phyloP scores from a whole-genome alignment of 2,888 invertebrate species.

The Ophioninae sp. region DNA sequence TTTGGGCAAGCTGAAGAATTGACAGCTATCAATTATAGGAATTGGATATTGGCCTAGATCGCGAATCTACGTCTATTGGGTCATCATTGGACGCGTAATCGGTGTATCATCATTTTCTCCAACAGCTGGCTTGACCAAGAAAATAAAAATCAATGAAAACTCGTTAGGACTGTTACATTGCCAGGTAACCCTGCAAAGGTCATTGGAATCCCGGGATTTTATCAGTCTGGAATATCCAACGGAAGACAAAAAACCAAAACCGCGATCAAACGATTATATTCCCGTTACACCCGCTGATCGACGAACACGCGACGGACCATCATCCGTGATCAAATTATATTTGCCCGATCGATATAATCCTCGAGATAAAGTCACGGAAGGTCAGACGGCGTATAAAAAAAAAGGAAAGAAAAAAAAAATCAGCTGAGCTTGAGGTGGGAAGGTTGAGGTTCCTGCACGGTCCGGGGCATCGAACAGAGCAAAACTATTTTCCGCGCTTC shows the following conservation, averaged over 20 bases:
- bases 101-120: no score
- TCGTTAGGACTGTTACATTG: neutral
- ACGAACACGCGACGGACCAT: neutral
- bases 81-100: no score
- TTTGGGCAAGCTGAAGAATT: no score
- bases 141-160: no score
- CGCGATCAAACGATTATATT: neutral
- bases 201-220: neutral
- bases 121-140: no score
- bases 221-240: neutral
- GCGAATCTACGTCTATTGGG: no score
- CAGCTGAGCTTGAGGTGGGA: neutral
- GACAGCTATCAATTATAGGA: no score
- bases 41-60: no score
- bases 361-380: neutral
- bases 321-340: conserved; percentile 33
- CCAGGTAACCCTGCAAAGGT: neutral
- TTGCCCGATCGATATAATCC: conserved; percentile 51
- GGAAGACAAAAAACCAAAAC: neutral
- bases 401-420: conserved; percentile 12
- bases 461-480: conserved; percentile 1
- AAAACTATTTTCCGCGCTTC: no score
- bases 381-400: conserved; percentile 15
- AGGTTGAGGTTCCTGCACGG: neutral
- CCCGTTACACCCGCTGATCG: conserved; percentile 23